A percentile compares a stretch with the other conserved stretches of the same genome.
Evolutionary conservation across 30 jellyfish, hydroid and myxozoan genomes (phyloP).

Genomic region (Morbakka virulenta): DNA sequence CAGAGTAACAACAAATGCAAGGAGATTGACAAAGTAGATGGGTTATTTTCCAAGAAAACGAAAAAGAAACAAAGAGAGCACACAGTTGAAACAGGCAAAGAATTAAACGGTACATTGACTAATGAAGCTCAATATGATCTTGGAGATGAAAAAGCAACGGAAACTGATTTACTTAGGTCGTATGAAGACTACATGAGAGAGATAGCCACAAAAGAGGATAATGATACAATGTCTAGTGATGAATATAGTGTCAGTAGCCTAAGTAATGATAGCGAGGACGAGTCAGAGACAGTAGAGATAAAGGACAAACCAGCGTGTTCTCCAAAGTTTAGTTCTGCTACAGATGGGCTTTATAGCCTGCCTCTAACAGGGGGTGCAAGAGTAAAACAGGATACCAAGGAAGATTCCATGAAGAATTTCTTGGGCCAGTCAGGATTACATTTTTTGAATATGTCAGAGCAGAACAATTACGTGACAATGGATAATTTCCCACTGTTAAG

Average conservation of each 20-base stretch:
- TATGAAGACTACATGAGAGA: slow-evolving; percentile 59
- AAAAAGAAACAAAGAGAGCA: no score
- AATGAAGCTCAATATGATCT: background rate
- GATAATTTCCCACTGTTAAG: slow-evolving; percentile 9
- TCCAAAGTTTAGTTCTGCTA: background rate
- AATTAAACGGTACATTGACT: background rate
- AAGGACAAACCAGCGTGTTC: background rate
- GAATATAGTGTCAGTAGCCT: slow-evolving; percentile 36
- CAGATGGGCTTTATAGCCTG: slow-evolving; percentile 76
- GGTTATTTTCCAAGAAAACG: no score
- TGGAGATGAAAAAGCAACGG: no score
- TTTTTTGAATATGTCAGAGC: slow-evolving; percentile 9
- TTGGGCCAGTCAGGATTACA: background rate
- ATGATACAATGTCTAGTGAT: background rate
- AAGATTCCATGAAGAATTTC: background rate
- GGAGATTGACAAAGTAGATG: no score
- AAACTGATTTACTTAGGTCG: slow-evolving; percentile 24
- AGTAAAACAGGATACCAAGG: background rate
- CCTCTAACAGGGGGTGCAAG: slow-evolving; percentile 30
- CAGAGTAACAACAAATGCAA: no score
- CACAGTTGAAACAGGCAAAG: no score
- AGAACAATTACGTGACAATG: background rate
- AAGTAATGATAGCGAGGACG: slow-evolving; percentile 61
- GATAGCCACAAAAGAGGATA: slow-evolving; percentile 49
- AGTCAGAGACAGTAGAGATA: slow-evolving; percentile 2